Evolutionary conservation across 2,113 vertebrate genomes (phyloP), one percentile per base, ranked within the genome.

Genomic region (Dicentrarchus labrax): DNA sequence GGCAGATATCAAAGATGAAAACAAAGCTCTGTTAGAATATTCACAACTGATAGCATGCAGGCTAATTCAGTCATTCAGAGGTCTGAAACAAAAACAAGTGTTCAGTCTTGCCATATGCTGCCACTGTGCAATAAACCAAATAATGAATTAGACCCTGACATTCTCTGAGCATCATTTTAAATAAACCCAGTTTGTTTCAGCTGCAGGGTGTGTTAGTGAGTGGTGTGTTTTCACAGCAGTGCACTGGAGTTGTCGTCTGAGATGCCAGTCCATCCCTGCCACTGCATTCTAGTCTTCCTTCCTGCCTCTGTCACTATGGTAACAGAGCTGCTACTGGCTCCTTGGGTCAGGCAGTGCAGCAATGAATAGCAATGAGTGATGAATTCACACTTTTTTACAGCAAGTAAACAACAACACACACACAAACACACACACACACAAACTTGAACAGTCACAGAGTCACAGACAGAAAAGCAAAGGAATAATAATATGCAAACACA

Each of bases 291-390:
- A 83, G 48, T 83, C 86, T 91, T 89, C 86, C 85, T 86, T 78
- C 72, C 88, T 92, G 84, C 85, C 88, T 89, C 78, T 88, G 89
- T 94, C 88, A 73, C 94, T 80, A 94, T 94, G 92, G 92, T 81
- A 93, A 95, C 93, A 87, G 87, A 87, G 88, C 88, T 90, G 78
- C 85, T 80, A 72, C 89, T 76, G 91, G 87, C 76, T 91, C 87
- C 83, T 86, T 72, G 80, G 90, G 84, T 90, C 88, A 89, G 84
- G 89, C 80, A 60, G 88, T 84, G 81, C 84, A 88, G 88, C 79
- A 67, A 67, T 84, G 92, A 92, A 92, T 88, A 91, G 86, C 83
- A 89, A 92, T 91, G 67, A 90, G 74, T 72, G 65, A 80, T 66
- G 59, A 76, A 90, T 86, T 79, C 81, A 66, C 78, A 88, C 73